A percentile compares a stretch with the other conserved stretches of the same genome.
Evolutionary conservation across 2,797 vertebrate species (phyloP).

Genomic region (Vespertilio murinus): DNA sequence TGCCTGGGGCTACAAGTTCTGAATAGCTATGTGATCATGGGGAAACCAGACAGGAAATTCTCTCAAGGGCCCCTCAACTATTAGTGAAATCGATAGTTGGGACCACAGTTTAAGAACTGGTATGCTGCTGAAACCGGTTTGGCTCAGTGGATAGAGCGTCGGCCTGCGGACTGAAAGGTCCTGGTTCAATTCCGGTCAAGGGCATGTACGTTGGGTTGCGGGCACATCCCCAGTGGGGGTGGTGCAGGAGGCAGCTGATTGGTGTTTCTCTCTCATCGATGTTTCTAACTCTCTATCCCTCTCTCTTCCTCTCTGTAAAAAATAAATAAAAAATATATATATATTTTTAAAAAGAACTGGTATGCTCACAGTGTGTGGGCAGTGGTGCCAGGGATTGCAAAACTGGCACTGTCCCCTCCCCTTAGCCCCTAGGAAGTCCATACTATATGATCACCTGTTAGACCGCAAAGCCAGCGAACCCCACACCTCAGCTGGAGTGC

Average conservation of each 20-base stretch:
- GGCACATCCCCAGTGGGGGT: too few species aligned
- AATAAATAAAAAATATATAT: too few species aligned
- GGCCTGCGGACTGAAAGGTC: too few species aligned
- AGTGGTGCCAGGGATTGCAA: background rate
- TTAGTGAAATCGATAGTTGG: background rate
- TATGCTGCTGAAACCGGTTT: too few species aligned
- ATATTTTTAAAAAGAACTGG: background rate
- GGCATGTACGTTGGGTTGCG: too few species aligned
- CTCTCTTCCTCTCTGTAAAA: too few species aligned
- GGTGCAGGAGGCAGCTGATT: too few species aligned
- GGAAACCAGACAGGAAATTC: background rate
- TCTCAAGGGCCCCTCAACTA: background rate
- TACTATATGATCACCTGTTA: background rate
- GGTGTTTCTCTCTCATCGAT: too few species aligned
- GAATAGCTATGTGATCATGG: background rate
- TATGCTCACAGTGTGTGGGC: background rate
- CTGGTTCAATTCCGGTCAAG: too few species aligned
- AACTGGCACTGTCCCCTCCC: background rate
- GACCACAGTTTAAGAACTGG: background rate
- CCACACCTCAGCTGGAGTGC: background rate
- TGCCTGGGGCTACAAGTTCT: background rate
- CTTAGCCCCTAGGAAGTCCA: background rate
- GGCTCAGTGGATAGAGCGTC: too few species aligned
- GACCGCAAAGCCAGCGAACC: background rate
- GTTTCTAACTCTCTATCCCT: too few species aligned